Base-by-base conservation (phyloP, 2,113 vertebrate species). In the Pedionomus torquatus region DNA sequence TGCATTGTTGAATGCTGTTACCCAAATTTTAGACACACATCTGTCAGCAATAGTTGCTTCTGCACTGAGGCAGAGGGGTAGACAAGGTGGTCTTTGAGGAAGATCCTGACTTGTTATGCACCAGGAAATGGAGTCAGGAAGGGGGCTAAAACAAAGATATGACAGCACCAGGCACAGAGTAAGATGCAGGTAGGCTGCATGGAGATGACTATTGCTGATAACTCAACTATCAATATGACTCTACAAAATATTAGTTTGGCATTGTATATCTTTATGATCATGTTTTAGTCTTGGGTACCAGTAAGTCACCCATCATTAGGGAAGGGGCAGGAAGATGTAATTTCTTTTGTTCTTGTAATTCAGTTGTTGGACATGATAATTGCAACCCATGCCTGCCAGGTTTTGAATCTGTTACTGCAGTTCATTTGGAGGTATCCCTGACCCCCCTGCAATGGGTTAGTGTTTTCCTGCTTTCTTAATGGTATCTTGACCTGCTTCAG, bases 401-500 rank as follows among this genome's bases (percentile, higher is more conserved):
- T 63, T 83, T 57, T 10, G 7, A 92, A 78, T 11, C 18, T 74
- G 23, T 57, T 44, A 52, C 44, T 84, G 83, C 43, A 60, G 60
- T 69, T 91, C 21, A 61, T 89, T 71, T 83, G 55, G 69, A 94
- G 35, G n/a, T 57, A 83, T 79, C 86, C 63, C 68, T 95, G 80
- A 97, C 31, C 39, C n/a, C 26, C 7, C 13, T 70, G 55, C 49
- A 92, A 86, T 11, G 26, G 78, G 71, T 80, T 92, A 88, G 92
- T 70, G 68, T 54, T 92, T 92, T 96, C 35, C 68, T 86, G 31
- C 43, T 63, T 95, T 83, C 88, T 88, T 66, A 93, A 77, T 66
- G 31, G 28, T 91, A 81, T 89, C 65, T 60, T 93, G 83, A 83
- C 79, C 88, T 68, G 68, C 80, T 78, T 94, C 72, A 85, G 68